Base-by-base conservation (phyloP, 2,888 invertebrate genomes). In the Stenichneumon culpator region DNA sequence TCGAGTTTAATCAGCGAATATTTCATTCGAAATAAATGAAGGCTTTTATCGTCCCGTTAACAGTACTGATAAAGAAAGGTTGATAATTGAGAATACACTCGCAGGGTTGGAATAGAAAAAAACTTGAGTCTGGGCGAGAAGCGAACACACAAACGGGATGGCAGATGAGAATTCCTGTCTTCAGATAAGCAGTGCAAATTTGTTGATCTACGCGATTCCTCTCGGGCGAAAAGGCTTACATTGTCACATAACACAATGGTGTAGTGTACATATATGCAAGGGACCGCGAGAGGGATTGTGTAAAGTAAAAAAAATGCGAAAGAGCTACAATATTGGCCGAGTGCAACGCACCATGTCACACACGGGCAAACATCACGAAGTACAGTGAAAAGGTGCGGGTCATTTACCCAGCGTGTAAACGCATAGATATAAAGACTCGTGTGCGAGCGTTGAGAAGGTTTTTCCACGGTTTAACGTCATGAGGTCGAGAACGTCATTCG, bases 161-260 rank as follows among this genome's bases (percentile, higher is more conserved):
- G 68, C 79, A 79, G 82, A 85, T 79, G 74, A 77, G 72, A 82
- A 83, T 84, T 83, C 63, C 70, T 68, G 73, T 69, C 68, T 83
- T 70, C 82, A 86, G 92, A 92, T 92, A 92, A 92, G 91, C 89
- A 90, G 90, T 89, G 91, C 87, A 92, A 92, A 92, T 91, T 92
- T 92, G 89, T 88, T 84, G 79, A 86, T 80, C 84, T 79, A 81
- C 87, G 67, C 69, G 84, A 80, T 67, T 72, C 80, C 77, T 69
- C 68, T 47, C 80, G 77, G 22, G 84, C 65, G 3, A 14, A 63
- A 32, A 5, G 16, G 7, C 47, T 52, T 67, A 44, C 54, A 54
- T 16, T 72, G 70, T 19, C 65, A 63, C 11, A 52, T 3, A 36
- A 63, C 14, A 47, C 60, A 60, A 22, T 36, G n/a, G 16, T 9